A percentile compares a stretch with the other conserved stretches of the same genome.
phyloP scores from a whole-genome alignment of 2,797 vertebrate species.

The Pelochelys cantorii region DNA sequence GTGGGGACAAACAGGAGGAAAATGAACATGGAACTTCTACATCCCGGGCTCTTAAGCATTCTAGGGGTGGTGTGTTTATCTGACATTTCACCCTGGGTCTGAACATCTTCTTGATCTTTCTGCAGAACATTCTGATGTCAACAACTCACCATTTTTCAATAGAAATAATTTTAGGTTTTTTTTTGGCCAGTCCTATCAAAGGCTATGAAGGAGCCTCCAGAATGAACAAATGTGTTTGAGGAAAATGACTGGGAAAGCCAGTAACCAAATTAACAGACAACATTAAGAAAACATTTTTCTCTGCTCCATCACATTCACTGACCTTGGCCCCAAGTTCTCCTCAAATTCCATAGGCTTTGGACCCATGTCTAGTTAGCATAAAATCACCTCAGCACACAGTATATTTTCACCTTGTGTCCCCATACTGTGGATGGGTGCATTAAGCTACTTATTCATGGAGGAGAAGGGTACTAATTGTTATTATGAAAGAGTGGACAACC shows the following conservation, averaged over 20 bases:
- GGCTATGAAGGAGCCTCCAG: neutral
- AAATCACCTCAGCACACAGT: neutral
- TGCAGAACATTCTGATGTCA: neutral
- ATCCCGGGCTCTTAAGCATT: neutral
- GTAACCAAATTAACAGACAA: neutral
- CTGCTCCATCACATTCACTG: neutral
- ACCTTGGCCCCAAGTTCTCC: accelerated
- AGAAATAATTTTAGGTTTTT: neutral
- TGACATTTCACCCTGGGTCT: neutral
- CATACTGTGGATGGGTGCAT: neutral
- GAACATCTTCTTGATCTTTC: neutral
- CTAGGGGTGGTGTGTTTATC: neutral
- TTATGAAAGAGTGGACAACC: neutral
- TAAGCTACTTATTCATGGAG: neutral
- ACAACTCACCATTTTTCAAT: neutral
- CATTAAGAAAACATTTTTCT: slow-evolving; percentile 11
- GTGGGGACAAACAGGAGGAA: neutral
- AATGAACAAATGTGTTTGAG: neutral
- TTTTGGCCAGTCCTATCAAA: neutral
- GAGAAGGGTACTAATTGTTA: accelerated
- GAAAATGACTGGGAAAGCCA: slow-evolving; percentile 16
- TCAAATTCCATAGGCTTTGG: neutral
- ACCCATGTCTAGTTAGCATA: neutral
- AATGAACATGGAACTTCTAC: neutral
- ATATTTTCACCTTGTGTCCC: neutral